Evolutionary conservation across 2,113 vertebrate genomes (phyloP).

Genomic region (Mionectes macconnelli): DNA sequence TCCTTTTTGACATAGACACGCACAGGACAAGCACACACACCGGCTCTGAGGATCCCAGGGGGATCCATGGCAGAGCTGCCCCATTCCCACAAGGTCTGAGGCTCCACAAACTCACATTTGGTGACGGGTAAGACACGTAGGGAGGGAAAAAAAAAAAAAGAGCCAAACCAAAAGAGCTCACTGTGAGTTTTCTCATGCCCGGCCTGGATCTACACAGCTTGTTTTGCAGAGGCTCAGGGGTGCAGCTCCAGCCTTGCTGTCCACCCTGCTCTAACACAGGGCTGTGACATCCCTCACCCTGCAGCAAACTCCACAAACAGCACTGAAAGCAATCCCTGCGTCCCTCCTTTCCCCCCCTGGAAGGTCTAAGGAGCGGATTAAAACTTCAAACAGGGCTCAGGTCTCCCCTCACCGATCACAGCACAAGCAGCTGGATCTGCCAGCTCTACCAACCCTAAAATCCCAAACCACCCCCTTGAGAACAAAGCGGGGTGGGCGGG

Average conservation of each 20-base stretch:
- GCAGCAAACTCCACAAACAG: neutral
- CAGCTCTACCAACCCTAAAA: neutral
- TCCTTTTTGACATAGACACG: accelerated
- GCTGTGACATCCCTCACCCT: neutral
- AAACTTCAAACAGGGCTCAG: neutral
- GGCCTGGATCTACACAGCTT: neutral
- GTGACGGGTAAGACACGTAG: neutral
- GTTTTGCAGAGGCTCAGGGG: neutral
- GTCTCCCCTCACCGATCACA: accelerated
- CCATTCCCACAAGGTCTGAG: neutral
- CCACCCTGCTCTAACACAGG: neutral
- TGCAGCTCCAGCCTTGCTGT: neutral
- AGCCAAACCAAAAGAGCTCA: neutral
- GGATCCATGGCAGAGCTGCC: neutral
- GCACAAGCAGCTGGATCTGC: neutral
- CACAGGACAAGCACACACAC: accelerated
- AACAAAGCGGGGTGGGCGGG: accelerated
- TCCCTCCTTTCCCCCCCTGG: neutral
- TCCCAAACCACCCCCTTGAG: neutral
- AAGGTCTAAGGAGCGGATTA: neutral
- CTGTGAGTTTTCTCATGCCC: neutral
- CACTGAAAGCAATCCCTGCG: neutral
- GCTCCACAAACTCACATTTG: neutral
- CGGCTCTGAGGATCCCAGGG: accelerated
- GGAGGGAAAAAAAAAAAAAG: neutral